Conservation (phyloP, 1,140 invertebrate genomes). For the Tetramorium simillimum region DNA sequence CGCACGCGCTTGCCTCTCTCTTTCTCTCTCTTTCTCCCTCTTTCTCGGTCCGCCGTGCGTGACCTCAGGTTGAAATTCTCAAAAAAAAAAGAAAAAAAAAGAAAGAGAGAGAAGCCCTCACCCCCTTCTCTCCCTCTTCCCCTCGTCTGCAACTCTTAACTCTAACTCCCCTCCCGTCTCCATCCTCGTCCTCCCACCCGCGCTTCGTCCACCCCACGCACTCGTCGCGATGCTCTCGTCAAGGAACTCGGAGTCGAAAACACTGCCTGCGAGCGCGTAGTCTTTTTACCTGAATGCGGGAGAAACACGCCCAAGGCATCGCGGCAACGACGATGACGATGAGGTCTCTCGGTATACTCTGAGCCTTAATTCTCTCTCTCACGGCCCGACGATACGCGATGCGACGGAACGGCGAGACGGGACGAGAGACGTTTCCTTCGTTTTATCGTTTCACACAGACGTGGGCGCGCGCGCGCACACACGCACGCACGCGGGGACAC, state of each 20-base stretch:
- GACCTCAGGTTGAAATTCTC: constrained; percentile 71
- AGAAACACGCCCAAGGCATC: constrained; percentile 79
- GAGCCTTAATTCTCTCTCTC: background rate
- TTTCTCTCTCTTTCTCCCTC: background rate
- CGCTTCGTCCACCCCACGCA: background rate
- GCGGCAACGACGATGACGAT: constrained; percentile 49
- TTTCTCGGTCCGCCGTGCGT: constrained; percentile 58
- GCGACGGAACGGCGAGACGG: background rate
- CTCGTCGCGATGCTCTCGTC: background rate
- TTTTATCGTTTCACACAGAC: constrained; percentile 47
- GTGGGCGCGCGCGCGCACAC: constrained; percentile 20
- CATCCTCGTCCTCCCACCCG: background rate
- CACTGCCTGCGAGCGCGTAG: background rate
- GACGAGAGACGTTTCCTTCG: constrained; percentile 21
- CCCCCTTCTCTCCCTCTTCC: too few relatives aligned
- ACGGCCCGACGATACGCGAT: background rate
- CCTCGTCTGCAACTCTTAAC: background rate
- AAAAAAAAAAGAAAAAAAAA: constrained; percentile 47
- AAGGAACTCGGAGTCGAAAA: background rate
- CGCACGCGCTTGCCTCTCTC: constrained; percentile 47
- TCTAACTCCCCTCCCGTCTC: background rate
- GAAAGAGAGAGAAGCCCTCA: constrained; percentile 12
- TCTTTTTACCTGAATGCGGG: constrained; percentile 80
- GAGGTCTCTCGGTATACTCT: background rate
- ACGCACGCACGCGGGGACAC: background rate